These are phyloP conservation scores for Podocnemis expansa DNA, from an alignment of 2,113 vertebrate genomes.

Conservation along the genomic window DNA sequence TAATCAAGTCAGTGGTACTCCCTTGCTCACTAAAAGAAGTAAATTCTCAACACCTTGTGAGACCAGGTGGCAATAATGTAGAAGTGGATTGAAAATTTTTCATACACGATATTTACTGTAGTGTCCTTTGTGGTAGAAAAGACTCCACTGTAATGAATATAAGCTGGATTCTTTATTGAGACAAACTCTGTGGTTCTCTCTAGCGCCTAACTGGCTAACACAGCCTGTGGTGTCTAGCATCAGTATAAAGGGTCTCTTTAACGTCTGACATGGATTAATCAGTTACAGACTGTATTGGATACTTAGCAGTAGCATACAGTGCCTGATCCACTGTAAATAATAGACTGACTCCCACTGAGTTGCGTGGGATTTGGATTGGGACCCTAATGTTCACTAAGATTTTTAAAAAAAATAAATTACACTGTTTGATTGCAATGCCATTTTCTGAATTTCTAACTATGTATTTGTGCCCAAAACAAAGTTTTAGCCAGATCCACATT, in stretches of 20 bases:
- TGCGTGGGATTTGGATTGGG: background rate
- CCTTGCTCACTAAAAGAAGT: background rate
- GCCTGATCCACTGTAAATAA: accelerated
- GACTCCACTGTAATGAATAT: background rate
- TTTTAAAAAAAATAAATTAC: too few relatives aligned
- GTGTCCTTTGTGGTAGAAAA: background rate
- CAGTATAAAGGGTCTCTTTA: background rate
- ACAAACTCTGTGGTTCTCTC: background rate
- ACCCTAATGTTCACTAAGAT: background rate
- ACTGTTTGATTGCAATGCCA: slow-evolving; percentile 3
- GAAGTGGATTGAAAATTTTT: background rate
- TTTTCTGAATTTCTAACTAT: background rate
- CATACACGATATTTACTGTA: background rate
- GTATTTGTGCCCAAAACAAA: background rate
- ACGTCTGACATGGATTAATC: background rate
- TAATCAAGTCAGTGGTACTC: background rate
- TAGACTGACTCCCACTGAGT: background rate
- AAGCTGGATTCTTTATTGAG: background rate
- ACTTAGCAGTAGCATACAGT: background rate
- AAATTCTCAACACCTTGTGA: background rate
- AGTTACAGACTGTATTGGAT: background rate
- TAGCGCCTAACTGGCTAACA: accelerated
- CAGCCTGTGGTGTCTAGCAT: background rate
- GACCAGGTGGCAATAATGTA: background rate
- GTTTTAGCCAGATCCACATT: slow-evolving; percentile 26